phyloP scores from a whole-genome alignment of 1,140 invertebrate species.

The Drosophila grimshawi region DNA sequence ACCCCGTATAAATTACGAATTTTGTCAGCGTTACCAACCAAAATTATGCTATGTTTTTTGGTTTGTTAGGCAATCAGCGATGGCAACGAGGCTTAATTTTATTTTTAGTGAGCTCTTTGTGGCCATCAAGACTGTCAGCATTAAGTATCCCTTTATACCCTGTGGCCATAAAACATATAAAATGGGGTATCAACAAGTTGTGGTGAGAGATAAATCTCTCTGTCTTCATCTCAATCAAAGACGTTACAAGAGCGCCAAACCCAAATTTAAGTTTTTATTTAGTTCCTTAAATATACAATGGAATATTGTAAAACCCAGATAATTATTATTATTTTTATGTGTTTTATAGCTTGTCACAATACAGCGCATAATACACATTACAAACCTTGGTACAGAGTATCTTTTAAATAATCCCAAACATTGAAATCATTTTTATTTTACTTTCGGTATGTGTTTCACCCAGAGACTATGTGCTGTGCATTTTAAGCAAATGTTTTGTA shows the following conservation, averaged over 20 bases:
- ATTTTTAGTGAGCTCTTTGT: constrained; percentile 68
- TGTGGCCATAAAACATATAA: neutral
- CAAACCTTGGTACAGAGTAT: neutral
- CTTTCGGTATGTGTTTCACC: constrained; percentile 18
- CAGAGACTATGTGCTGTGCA: constrained; percentile 62
- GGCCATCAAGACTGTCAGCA: constrained; percentile 44
- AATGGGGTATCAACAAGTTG: neutral
- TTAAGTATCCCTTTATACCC: constrained; percentile 39
- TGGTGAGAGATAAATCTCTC: neutral
- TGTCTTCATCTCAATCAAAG: too few species aligned
- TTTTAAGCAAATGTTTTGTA: constrained; percentile 56
- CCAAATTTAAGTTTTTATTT: too few species aligned
- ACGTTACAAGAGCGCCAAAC: too few species aligned
- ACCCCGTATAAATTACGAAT: constrained; percentile 50
- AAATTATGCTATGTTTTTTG: constrained; percentile 69
- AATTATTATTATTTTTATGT: too few species aligned
- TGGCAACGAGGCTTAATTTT: constrained; percentile 61
- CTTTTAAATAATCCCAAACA: too few species aligned
- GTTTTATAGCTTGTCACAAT: too few species aligned
- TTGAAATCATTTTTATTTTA: too few species aligned
- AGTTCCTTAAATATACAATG: too few species aligned
- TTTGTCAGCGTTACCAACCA: constrained; percentile 51
- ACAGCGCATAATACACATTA: too few species aligned
- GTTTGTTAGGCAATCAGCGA: constrained; percentile 74
- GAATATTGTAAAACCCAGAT: too few species aligned